Evolutionary conservation across 2,113 vertebrate genomes (phyloP), one percentile per base, ranked within the genome.

Genomic region (Burhinus oedicnemus): DNA sequence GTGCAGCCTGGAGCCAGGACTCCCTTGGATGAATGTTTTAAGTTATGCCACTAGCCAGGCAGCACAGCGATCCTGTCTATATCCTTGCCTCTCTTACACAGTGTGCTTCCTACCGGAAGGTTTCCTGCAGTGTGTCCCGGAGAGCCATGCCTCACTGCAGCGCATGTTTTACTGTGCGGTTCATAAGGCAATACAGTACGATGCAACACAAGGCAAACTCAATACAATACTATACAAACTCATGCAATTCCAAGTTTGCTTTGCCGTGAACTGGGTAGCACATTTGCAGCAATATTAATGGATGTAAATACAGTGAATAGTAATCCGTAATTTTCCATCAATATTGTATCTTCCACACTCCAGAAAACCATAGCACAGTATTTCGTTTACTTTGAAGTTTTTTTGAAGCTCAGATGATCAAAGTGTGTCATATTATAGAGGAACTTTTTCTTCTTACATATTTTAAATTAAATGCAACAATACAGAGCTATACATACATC

Each of bases 371-470:
- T 40, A 69, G 29, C 29, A 54, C 55, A 38, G 16, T 51, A 34
- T 69, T 93, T 66, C 6, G 60, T 69, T 85, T 90, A 38, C 88
- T 91, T 92, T 78, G 78, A 88, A 88, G 92, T 74, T 86, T 65
- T 89, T 75, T 55, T 79, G 40, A 87, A 74, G 68, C 30, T 92
- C 22, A 52, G 49, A 17, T 95, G 89, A 95, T 96, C 83, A 84
- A 96, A 95, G 85, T 68, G 29, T 91, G 81, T 93, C 52, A 17
- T 74, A 87, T 51, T 55, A 26, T 14, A 83, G 77, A 77, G 40
- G 34, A 84, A 70, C 8, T 32, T 55, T 66, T 84, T 83, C 77
- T 90, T 95, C 58, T 62, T 70, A 49, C 8, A 3, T 91, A 45
- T 75, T 90, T 94, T 81, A 83, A 87, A 84, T 69, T 62, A 64